Evolutionary conservation across 2,113 vertebrate species (phyloP), one percentile per base, ranked within the genome.

Genomic region (Dicrurus megarhynchus): DNA sequence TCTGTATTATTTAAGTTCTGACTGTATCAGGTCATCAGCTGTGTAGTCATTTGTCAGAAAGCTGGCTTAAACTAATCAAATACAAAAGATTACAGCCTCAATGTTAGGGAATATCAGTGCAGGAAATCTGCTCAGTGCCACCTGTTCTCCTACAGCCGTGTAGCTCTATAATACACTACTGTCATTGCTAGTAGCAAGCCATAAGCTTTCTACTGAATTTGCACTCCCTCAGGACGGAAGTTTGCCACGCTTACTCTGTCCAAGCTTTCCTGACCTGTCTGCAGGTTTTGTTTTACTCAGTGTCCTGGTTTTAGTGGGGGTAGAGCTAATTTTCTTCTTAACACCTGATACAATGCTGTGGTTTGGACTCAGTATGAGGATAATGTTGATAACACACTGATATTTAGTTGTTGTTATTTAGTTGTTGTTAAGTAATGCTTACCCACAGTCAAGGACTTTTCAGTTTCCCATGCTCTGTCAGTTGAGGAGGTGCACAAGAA

Each of bases 21-120:
- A 77, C 39, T 52, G 27, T 85, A 93, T 88, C 95, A 81, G 82
- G 79, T 88, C 90, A 95, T 94, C 82, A 92, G 78, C 55, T 90
- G 59, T 55, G 26, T 6, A 26, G 79, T 56, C 30, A 2, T 95
- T 90, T 95, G 68, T 96, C 93, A 93, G 64, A 86, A 91, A 86
- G 56, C 53, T 95, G 64, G 19, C 49, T 93, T 75, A 71, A 88
- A 88, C 68, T 81, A 91, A 91, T 74, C 64, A 91, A 88, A 94
- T 30, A 84, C 61, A 88, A 90, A 96, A 84, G 63, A 93, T 88
- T 91, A 65, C 55, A 85, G 39, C 33, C 63, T 78, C 27, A 47
- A 12, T 16, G 0, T 71, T 56, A 74, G 63, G 35, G 68, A 73
- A 56, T 93, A 88, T 77, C 85, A 81, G 52, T 28, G 39, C 46